A percentile compares a stretch with the other conserved stretches of the same genome.
Conservation (phyloP, 1,140 invertebrate genomes). For the Zeugodacus cucurbitae region DNA sequence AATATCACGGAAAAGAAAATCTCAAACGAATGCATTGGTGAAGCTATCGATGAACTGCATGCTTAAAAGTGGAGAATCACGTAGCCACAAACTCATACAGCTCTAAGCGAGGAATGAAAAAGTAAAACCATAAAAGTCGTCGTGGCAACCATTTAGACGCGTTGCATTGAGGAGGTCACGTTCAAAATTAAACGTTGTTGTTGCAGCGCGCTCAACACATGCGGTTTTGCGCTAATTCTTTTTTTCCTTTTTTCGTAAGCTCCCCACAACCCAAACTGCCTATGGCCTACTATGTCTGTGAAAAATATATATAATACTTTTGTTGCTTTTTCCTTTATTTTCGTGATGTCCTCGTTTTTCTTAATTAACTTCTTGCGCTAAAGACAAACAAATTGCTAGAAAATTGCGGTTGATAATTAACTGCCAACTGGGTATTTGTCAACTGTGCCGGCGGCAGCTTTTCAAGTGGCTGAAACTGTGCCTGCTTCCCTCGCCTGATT, state of each 20-base stretch:
- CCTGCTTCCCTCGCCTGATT: not conserved
- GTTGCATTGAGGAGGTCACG: not conserved
- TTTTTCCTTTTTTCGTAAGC: no score
- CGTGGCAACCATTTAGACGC: not conserved
- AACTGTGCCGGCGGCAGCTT: not conserved
- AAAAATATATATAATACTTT: not conserved
- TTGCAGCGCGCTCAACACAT: not conserved
- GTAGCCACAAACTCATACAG: not conserved
- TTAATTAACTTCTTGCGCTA: slow-evolving; percentile 42
- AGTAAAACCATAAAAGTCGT: not conserved
- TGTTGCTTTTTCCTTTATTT: not conserved
- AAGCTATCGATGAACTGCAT: not conserved
- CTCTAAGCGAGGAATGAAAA: not conserved
- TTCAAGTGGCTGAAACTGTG: not conserved
- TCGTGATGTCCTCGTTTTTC: not conserved
- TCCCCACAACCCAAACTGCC: not conserved
- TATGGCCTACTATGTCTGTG: not conserved
- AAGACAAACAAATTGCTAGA: slow-evolving; percentile 43
- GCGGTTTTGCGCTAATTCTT: not conserved
- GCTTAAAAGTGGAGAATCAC: not conserved
- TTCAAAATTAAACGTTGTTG: not conserved
- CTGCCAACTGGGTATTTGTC: slow-evolving; percentile 39
- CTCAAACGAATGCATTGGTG: not conserved
- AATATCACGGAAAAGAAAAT: no score
- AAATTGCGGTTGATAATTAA: slow-evolving; percentile 43